Evolutionary conservation across 64 coral and sea anemone species (phyloP).

Genomic region (Stichodactyla mertensii): DNA sequence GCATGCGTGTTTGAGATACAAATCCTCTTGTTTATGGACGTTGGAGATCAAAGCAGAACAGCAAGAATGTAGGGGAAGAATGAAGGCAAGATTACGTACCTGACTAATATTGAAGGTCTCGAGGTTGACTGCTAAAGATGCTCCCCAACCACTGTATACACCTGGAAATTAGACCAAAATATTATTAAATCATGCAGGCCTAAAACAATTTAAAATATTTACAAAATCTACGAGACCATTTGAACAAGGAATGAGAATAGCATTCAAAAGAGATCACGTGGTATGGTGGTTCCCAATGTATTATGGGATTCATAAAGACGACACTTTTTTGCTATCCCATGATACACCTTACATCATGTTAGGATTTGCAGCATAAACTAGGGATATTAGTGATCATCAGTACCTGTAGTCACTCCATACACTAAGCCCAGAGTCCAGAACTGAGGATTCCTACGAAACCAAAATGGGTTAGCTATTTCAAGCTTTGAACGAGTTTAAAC

Average conservation of each 20-base stretch:
- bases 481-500: neutral
- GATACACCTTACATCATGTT: neutral
- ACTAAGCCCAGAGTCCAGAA: slow-evolving; percentile 92
- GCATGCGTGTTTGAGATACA: too few species aligned
- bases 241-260: too few species aligned
- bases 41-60: neutral
- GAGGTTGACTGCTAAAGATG: slow-evolving; percentile 89
- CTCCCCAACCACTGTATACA: slow-evolving; percentile 98
- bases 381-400: neutral
- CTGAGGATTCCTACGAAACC: slow-evolving; percentile 61
- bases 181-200: neutral
- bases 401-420: slow-evolving; percentile 94
- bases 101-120: slow-evolving; percentile 79
- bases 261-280: too few species aligned
- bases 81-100: slow-evolving; percentile 19
- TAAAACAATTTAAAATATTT: neutral
- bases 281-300: neutral
- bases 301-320: neutral
- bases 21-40: too few species aligned
- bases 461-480: neutral
- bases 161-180: slow-evolving; percentile 42
- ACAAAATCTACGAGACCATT: too few species aligned
- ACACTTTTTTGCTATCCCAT: neutral
- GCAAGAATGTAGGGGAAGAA: neutral
- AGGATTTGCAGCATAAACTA: too few species aligned